Percentiles rank a stretch among this genome's conserved stretches.
phyloP scores from a whole-genome alignment of 2,888 invertebrate genomes.

The Tenthredo distinguenda region DNA sequence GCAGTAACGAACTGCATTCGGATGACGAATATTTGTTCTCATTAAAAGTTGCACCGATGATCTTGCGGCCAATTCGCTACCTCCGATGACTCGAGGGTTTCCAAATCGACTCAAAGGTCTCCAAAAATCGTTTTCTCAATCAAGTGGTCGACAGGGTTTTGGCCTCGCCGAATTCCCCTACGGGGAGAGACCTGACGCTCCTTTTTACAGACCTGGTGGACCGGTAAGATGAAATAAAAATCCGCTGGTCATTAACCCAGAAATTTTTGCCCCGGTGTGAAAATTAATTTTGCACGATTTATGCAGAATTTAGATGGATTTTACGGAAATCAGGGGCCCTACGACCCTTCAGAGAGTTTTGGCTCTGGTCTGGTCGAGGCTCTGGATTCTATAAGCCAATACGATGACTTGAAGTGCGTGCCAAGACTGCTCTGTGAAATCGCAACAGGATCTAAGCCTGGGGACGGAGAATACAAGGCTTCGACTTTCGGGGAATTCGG shows the following conservation, averaged over 20 bases:
- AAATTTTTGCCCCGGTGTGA: not conserved
- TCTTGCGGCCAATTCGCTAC: not conserved
- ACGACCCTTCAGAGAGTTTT: conserved; percentile 34
- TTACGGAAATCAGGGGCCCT: not conserved
- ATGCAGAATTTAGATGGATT: not conserved
- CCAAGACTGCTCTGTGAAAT: conserved; percentile 90
- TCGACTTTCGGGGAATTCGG: conserved; percentile 63
- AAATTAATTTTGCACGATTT: not conserved
- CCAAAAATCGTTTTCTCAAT: not conserved
- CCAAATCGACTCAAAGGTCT: not conserved
- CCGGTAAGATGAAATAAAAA: conserved; percentile 19
- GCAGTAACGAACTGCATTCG: not conserved
- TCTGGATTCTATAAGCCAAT: conserved; percentile 82
- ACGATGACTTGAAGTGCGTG: conserved; percentile 90
- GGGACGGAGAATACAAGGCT: conserved; percentile 63
- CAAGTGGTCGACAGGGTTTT: conserved; percentile 9
- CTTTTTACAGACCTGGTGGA: conserved; percentile 29
- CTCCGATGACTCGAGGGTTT: not conserved
- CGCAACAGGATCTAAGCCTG: conserved; percentile 78
- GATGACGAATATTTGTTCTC: not conserved
- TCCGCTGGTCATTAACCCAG: not conserved
- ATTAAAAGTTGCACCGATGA: conserved; percentile 20
- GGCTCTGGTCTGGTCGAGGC: conserved; percentile 75
- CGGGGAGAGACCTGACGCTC: not conserved
- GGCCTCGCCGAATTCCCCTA: not conserved